A percentile compares a stretch with the other conserved stretches of the same genome.
phyloP scores from a whole-genome alignment of 1,140 invertebrate species.

The Neotoxoptera formosana region DNA sequence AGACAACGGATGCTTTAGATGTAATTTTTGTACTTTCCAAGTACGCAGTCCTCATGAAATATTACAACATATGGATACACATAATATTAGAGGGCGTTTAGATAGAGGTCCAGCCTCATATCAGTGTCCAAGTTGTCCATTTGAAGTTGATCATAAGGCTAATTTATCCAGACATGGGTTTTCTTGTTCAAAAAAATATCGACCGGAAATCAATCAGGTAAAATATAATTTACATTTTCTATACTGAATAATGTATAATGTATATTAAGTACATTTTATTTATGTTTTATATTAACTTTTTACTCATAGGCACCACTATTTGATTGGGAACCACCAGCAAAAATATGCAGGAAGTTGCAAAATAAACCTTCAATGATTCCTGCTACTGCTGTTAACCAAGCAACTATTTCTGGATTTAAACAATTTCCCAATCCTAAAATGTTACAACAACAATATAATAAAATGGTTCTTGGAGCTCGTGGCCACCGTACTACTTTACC shows the following conservation, averaged over 20 bases:
- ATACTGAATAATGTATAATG: background rate
- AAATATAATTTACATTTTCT: background rate
- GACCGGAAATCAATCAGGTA: constrained; percentile 77
- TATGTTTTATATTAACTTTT: background rate
- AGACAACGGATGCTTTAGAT: constrained; percentile 79
- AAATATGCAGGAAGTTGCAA: constrained; percentile 79
- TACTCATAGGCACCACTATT: constrained; percentile 74
- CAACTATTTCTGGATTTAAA: constrained; percentile 63
- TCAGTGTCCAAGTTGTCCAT: constrained; percentile 92
- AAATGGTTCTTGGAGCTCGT: constrained; percentile 53
- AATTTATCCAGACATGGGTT: constrained; percentile 87
- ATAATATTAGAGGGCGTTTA: constrained; percentile 81
- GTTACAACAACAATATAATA: constrained; percentile 55
- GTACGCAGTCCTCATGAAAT: constrained; percentile 87
- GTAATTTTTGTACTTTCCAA: constrained; percentile 86
- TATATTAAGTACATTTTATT: background rate
- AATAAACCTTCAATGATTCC: constrained; percentile 64
- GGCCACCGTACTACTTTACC: constrained; percentile 24
- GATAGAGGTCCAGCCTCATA: constrained; percentile 87
- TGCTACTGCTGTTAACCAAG: constrained; percentile 62
- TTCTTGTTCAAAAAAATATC: constrained; percentile 91
- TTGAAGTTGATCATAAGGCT: constrained; percentile 94
- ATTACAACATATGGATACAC: constrained; percentile 89
- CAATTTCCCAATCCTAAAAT: constrained; percentile 62
- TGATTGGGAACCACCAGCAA: constrained; percentile 92